Conservation (phyloP, 2,113 vertebrate species). For the Lepus timidus region DNA sequence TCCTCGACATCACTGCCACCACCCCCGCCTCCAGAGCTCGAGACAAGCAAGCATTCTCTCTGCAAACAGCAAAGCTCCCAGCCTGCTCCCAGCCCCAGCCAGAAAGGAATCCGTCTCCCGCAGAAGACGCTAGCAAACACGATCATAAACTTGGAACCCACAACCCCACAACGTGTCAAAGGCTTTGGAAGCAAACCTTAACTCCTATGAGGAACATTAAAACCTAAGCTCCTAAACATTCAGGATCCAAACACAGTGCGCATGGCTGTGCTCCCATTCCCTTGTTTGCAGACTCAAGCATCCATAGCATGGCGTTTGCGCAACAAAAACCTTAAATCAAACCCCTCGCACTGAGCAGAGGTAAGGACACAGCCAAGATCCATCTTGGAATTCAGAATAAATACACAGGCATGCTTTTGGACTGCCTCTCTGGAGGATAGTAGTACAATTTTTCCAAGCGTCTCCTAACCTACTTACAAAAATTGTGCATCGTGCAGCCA, state of each 20-base stretch:
- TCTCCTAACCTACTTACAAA: neutral
- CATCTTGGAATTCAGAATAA: neutral
- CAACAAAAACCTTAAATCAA: slow-evolving; percentile 3
- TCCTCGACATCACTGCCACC: neutral
- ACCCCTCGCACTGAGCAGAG: neutral
- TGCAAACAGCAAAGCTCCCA: neutral
- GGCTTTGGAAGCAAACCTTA: neutral
- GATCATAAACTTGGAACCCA: slow-evolving; percentile 65
- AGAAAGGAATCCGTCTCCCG: neutral
- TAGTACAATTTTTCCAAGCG: neutral
- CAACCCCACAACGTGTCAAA: slow-evolving; percentile 36
- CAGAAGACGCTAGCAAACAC: neutral
- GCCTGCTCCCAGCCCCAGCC: neutral
- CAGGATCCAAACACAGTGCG: neutral
- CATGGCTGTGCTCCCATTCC: neutral
- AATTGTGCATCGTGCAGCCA: neutral
- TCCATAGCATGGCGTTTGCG: neutral
- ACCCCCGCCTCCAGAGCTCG: neutral
- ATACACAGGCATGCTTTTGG: neutral
- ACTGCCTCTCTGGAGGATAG: neutral
- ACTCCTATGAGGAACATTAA: neutral
- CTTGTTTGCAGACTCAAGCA: neutral
- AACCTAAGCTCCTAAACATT: neutral
- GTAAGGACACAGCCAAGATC: neutral
- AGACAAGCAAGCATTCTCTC: slow-evolving; percentile 27